Base-by-base conservation (phyloP, 2,797 vertebrate species). In the Psittacula echo region DNA sequence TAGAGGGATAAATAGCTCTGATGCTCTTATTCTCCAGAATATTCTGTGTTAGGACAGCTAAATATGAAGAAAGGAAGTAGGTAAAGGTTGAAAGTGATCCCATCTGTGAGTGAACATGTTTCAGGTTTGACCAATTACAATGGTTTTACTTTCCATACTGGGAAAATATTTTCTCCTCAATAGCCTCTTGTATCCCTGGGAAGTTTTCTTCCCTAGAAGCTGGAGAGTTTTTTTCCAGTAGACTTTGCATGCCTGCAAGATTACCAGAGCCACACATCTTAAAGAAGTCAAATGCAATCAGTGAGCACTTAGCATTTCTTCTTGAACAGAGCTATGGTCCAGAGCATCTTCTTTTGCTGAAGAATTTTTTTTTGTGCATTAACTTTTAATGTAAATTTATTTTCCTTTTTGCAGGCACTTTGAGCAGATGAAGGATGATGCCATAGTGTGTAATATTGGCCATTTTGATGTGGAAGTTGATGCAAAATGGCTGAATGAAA, bases 391-490 rank as follows among this genome's bases (percentile, higher is more conserved):
- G 14, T 7, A 22, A 37, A 9, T 68, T 50, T 54, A 10, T 34
- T 60, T 53, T 26, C 24, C 71, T 26, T 71, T 90, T 87, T 70
- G 21, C 89, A 99, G 99, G 62, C 99, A 99, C 97, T 99, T 99
- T 91, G 99, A 99, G 95, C 95, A 98, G 87, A 99, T 99, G 99
- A 99, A 99, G 96, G 99, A 99, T 53, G 99, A 99, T 62, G 87
- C 99, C 85, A 99, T 99, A 6, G 98, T 99, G 29, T 99, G 99
- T 91, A 99, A 99, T 96, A 99, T 99, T 13, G 99, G 99, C 54
- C 99, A 99, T 93, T 99, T 99, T 80, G 99, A 99, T 89, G 98
- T 99, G 60, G 99, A 99, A 97, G 99, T 99, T n/a, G 99, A 99
- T 73, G 98, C 99, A 64, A 98, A 96, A 95, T 99, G 99, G 99